These are phyloP conservation scores for Puffinus mauretanicus DNA, from an alignment of 2,113 vertebrate species.

Conservation along the genomic window DNA sequence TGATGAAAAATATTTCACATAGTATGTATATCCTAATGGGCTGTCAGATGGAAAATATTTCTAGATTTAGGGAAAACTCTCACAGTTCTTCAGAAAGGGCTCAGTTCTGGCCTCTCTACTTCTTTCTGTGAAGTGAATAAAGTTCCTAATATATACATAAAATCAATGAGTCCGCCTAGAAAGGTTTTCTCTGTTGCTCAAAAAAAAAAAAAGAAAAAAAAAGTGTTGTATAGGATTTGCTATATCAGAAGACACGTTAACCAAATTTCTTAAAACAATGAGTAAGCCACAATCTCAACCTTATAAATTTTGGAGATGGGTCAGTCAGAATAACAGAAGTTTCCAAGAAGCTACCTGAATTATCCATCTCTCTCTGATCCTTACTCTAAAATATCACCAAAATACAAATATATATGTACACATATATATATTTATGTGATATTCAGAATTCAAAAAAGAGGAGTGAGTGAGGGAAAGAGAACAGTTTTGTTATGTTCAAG, in stretches of 20 bases:
- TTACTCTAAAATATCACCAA: neutral
- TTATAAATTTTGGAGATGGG: neutral
- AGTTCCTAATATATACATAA: neutral
- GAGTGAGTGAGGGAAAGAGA: rapidly evolving
- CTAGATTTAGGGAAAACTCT: neutral
- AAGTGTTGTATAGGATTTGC: neutral
- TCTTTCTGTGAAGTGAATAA: neutral
- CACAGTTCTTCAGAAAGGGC: neutral
- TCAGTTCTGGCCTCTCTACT: neutral
- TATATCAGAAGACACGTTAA: neutral
- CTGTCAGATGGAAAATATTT: neutral
- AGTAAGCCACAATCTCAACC: neutral
- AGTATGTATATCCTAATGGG: neutral
- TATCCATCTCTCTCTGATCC: neutral
- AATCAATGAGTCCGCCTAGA: neutral
- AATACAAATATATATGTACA: rapidly evolving
- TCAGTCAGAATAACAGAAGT: neutral
- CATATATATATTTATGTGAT: neutral
- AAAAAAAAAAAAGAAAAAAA: neutral
- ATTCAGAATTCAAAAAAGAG: neutral
- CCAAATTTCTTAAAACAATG: neutral
- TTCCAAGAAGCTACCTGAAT: neutral
- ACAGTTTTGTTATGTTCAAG: neutral
- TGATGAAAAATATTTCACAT: slow-evolving; percentile 29
- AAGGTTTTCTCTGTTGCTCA: neutral